These are phyloP conservation scores for Vireo griseus DNA, from an alignment of 2,797 vertebrate genomes.

Conservation along the genomic window DNA sequence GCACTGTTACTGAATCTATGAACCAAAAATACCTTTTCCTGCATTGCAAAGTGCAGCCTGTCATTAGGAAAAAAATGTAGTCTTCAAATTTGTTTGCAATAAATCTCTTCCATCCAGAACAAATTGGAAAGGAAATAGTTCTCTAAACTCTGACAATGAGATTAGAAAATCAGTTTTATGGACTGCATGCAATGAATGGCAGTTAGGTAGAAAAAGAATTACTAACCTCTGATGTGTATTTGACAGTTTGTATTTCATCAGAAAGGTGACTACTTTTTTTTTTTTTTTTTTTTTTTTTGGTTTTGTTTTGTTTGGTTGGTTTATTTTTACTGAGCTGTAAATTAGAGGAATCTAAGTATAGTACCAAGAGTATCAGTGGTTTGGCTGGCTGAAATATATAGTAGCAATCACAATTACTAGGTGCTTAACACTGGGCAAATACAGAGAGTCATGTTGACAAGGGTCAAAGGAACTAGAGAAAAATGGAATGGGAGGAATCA, in stretches of 20 bases:
- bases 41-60: not conserved
- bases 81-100: not conserved
- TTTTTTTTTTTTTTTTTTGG: not conserved
- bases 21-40: slow-evolving; percentile 40
- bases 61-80: not conserved
- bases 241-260: not conserved
- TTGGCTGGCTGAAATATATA: not conserved
- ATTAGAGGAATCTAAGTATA: not conserved
- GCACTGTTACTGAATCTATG: not conserved
- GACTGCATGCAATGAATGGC: not conserved
- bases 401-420: not conserved
- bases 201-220: not conserved
- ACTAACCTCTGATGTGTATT: not conserved
- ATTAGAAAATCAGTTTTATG: not conserved
- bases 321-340: not conserved
- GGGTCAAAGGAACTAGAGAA: not conserved
- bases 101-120: not conserved
- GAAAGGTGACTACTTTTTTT: not conserved
- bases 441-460: not conserved
- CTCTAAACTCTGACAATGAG: not conserved
- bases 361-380: not conserved
- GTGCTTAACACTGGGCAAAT: not conserved
- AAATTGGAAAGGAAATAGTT: not conserved
- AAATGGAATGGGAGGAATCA: not conserved
- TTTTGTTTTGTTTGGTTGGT: not conserved